These are phyloP conservation scores for Momotus momota DNA, from an alignment of 2,797 vertebrate species.

Conservation along the genomic window DNA sequence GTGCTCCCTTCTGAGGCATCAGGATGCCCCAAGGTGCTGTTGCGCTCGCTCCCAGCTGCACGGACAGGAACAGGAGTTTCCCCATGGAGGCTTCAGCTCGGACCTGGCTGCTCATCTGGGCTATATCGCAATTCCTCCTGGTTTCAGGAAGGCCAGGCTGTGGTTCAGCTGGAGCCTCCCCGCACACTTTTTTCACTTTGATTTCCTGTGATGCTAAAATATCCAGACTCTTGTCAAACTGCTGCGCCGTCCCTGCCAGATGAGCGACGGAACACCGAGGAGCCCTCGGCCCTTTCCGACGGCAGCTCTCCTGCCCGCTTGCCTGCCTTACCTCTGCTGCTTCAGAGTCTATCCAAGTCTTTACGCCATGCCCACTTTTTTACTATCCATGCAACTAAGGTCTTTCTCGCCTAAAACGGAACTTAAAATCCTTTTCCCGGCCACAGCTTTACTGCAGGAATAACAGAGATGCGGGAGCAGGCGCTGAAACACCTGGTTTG, in stretches of 20 bases:
- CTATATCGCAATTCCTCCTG: accelerated
- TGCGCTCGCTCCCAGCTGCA: background rate
- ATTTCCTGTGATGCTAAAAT: background rate
- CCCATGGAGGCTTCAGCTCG: background rate
- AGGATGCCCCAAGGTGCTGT: background rate
- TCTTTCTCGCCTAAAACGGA: background rate
- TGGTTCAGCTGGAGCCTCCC: background rate
- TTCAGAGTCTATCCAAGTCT: background rate
- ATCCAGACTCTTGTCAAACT: background rate
- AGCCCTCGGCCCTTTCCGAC: background rate
- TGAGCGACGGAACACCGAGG: background rate
- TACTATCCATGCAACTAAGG: background rate
- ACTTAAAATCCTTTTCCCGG: background rate
- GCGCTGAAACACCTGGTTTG: background rate
- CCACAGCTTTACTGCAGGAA: background rate
- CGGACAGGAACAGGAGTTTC: accelerated
- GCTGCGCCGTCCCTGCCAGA: background rate
- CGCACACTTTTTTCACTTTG: accelerated
- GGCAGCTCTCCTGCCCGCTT: accelerated
- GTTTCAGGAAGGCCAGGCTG: background rate
- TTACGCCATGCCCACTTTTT: background rate
- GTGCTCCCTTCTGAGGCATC: background rate
- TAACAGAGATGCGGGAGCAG: background rate
- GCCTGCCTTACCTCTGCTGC: background rate
- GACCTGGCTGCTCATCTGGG: background rate